phyloP scores from a whole-genome alignment of 2,797 vertebrate species.

The Vipera ursinii region DNA sequence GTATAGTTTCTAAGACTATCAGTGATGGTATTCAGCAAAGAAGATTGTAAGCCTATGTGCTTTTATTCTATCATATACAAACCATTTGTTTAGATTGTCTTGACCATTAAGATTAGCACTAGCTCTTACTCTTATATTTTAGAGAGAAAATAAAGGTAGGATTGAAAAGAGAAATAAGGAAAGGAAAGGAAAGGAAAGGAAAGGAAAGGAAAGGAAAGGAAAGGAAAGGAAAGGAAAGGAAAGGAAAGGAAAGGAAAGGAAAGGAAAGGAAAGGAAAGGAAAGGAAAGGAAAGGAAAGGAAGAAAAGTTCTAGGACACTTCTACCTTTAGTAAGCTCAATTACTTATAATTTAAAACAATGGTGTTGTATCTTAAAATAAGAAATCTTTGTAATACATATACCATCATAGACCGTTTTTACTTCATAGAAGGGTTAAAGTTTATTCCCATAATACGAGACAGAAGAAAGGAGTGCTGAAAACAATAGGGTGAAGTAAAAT shows the following conservation, averaged over 20 bases:
- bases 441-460: neutral
- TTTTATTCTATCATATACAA: neutral
- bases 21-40: neutral
- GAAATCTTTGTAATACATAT: neutral
- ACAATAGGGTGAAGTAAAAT: neutral
- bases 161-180: neutral
- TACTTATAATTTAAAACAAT: neutral
- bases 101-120: neutral
- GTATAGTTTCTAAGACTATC: neutral
- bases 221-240: neutral
- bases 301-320: neutral
- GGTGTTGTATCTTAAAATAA: neutral
- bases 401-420: neutral
- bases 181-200: neutral
- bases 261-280: neutral
- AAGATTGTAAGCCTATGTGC: neutral
- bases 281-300: neutral
- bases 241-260: neutral
- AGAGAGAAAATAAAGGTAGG: too few species aligned
- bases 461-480: neutral
- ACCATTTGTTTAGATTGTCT: neutral
- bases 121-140: neutral
- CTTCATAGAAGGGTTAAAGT: neutral
- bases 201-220: neutral
- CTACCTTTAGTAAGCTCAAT: neutral